Conservation (phyloP, 2,113 vertebrate genomes). For the Thalassarche chlororhynchos region DNA sequence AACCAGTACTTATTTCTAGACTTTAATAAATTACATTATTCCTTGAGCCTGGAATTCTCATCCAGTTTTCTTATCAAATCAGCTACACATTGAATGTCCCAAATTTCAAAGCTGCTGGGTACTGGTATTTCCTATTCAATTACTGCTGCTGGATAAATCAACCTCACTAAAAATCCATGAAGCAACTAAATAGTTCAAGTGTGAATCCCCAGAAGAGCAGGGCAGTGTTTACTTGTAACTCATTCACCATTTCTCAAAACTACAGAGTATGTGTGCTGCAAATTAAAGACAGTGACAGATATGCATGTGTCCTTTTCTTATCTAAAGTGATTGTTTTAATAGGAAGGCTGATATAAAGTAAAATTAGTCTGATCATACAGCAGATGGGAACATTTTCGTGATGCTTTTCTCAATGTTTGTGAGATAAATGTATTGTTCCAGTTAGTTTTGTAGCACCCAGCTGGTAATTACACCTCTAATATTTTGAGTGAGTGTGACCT, state of each 20-base stretch:
- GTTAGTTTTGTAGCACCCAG: background rate
- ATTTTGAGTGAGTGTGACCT: conserved; percentile 1
- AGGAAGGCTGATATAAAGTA: background rate
- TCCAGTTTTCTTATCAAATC: background rate
- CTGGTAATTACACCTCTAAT: conserved; percentile 16
- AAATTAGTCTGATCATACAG: background rate
- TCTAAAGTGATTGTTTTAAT: background rate
- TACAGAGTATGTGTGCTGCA: background rate
- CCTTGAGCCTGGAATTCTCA: background rate
- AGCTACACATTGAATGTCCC: background rate
- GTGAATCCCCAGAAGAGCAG: background rate
- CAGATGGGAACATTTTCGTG: background rate
- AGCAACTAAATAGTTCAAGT: background rate
- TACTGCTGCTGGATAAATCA: background rate
- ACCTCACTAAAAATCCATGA: background rate
- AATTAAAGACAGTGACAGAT: background rate
- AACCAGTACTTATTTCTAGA: background rate
- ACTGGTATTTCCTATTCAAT: background rate
- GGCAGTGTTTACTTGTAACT: background rate
- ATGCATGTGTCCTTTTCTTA: background rate
- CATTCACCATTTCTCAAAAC: background rate
- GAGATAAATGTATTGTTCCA: background rate
- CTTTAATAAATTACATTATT: background rate
- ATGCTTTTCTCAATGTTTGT: background rate
- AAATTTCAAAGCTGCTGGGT: background rate